Evolutionary conservation across 2,888 invertebrate species (phyloP).

Genomic region (Hirtodrosophila confusa): DNA sequence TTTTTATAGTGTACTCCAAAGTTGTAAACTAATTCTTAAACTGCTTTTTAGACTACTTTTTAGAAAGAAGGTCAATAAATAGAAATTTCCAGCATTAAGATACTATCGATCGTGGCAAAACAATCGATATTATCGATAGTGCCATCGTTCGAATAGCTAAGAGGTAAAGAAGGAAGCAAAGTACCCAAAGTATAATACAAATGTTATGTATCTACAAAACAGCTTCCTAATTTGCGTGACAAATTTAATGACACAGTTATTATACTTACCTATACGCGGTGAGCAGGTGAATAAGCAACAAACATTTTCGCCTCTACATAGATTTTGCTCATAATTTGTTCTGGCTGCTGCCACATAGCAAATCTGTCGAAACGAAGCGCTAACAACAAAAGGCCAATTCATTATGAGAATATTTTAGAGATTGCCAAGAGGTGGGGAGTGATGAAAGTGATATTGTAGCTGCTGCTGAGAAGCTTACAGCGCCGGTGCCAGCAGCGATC

Average conservation of each 20-base stretch:
- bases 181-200: no score
- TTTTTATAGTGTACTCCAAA: no score
- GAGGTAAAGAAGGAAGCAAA: no score
- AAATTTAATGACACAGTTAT: constrained; percentile 40
- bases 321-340: constrained; percentile 69
- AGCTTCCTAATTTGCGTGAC: constrained; percentile 16
- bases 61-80: no score
- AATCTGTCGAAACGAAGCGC: constrained; percentile 21
- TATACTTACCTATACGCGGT: constrained; percentile 9
- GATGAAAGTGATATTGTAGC: constrained; percentile 19
- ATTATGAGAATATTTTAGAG: constrained; percentile 44
- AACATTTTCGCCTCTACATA: constrained; percentile 33
- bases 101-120: no score
- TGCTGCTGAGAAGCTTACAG: constrained; percentile 63
- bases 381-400: constrained; percentile 52
- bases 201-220: not conserved
- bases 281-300: constrained; percentile 16
- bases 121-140: no score
- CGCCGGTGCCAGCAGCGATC: constrained; percentile 53
- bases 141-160: no score
- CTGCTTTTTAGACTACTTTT: no score
- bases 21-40: no score
- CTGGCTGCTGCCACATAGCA: constrained; percentile 41
- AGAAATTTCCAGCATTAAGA: no score
- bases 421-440: constrained; percentile 1